Evolutionary conservation across 1,140 invertebrate species (phyloP), one percentile per base, ranked within the genome.

Genomic region (Tetragnatha versicolor): DNA sequence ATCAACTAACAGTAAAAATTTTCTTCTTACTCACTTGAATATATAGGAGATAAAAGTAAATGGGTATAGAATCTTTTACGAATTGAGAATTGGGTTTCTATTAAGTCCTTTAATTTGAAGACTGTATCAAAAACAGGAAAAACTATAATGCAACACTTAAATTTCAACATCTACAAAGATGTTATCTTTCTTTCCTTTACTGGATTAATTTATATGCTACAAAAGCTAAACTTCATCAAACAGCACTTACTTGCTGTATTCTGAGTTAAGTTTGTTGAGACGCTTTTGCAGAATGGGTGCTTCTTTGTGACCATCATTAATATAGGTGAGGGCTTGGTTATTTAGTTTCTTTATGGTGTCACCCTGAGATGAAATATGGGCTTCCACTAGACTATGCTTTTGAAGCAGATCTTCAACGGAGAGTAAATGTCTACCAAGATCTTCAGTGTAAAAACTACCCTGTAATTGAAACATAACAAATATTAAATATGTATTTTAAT

Each of bases 341-440:
- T 90, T 91, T 20, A 98, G 89, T 69, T 93, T 89, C 33, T 91
- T 88, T 39, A 94, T 90, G 9, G 90, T 93, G 84, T 96, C 94
- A 10, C 94, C 93, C 80, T 95, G 88, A 0, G 93, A 92, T 31
- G 84, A 83, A 0, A 96, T 91, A 86, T 98, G 95, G 58, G 97
- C 87, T 84, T 98, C 96, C 81, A 95, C 91, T 27, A 99, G 87
- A 58, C 91, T 92, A 84, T 98, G 96, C 81, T 96, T 95, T 83
- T 98, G 96, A 31, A 98, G 86, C 12, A 97, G 87, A 82, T 98
- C 95, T 85, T 99, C 96, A 2, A 97, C 95, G 29, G 92, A 96
- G 51, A 97, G 87, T 27, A 98, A 87, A 88, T 99, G 97, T 25
- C 72, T 35, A 0, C 95, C 96, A 2, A 93, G 92, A 84, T 98